Base-by-base conservation (phyloP, 1,140 invertebrate genomes). In the Neodiprion pinetum region DNA sequence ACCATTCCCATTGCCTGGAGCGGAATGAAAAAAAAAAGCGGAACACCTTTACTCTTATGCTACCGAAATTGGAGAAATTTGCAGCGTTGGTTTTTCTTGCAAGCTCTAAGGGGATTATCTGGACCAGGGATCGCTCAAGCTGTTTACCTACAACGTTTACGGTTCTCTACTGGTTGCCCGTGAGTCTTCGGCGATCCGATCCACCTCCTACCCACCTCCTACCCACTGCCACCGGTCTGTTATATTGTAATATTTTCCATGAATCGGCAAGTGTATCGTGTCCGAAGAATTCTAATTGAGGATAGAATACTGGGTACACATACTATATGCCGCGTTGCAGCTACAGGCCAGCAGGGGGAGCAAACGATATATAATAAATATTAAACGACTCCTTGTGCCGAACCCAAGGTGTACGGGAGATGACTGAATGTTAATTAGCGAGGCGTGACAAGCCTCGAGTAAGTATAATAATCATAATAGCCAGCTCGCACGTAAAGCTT, bases 401-500 rank as follows among this genome's bases (percentile, higher is more conserved):
- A 49, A 68, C 53, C 53, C 47, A 71, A 75, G 66, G 71, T 68
- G 66, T 73, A 75, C 82, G 83, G 75, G 72, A 82, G 83, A 83
- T 82, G 74, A 85, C 83, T 85, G 86, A 86, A 86, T 87, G 83
- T 83, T 82, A 86, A 86, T 86, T 86, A 86, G 81, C 82, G 81
- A 83, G 82, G 81, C 85, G 82, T 84, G 81, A 86, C 82, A 79
- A 84, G 81, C 81, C 77, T 84, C 80, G 74, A 83, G 79, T 78
- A 84, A 85, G 11, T 17, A 14, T 61, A 61, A 61, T 61, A 61
- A 61, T 61, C 53, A 61, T 5, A 40, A 40, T 40, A 40, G 28
- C 28, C 28, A 61, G n/a, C 53, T 61, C 53, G 53, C 53, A 61
- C 53, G 53, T 61, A 9, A 17, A 61, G 3, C n/a, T 61, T 61